Conservation (phyloP, 30 jellyfish, hydroid and myxozoan genomes). For the Aurelia coerulea region DNA sequence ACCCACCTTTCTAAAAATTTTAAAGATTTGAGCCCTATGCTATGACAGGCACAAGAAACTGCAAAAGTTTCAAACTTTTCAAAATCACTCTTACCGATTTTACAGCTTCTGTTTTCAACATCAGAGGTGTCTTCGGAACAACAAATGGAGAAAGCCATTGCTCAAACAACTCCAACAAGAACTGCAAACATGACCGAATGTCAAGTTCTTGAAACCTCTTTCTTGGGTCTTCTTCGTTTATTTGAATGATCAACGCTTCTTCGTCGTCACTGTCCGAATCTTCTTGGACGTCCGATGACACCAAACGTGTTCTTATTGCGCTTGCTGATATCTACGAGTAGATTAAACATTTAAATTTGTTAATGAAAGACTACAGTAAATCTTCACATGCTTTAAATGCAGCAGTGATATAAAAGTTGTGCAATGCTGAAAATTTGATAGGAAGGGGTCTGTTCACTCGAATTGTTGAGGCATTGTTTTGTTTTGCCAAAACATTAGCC, state of each 20-base stretch:
- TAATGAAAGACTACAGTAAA: no score
- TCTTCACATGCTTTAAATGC: no score
- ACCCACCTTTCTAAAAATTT: no score
- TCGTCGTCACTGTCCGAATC: conserved; percentile 98
- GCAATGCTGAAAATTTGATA: no score
- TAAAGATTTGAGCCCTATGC: no score
- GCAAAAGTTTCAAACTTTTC: no score
- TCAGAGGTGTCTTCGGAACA: conserved; percentile 87
- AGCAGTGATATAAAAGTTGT: no score
- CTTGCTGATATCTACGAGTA: conserved; percentile 81
- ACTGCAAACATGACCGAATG: conserved; percentile 92
- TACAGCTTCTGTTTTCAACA: conserved; percentile 92
- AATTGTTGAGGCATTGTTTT: no score
- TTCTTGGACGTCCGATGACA: conserved; percentile 92
- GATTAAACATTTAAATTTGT: not conserved
- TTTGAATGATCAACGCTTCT: conserved; percentile 84
- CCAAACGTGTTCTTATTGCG: conserved; percentile 88
- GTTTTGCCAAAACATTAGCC: no score
- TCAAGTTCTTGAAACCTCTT: conserved; percentile 84
- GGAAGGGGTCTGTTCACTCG: no score
- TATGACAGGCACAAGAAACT: no score
- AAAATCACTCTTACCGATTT: conserved; percentile 67
- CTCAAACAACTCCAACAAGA: conserved; percentile 86
- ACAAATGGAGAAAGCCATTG: conserved; percentile 92
- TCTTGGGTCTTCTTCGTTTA: conserved; percentile 82